These are phyloP conservation scores for Tribolium madens DNA, from an alignment of 1,140 invertebrate genomes.

Conservation along the genomic window DNA sequence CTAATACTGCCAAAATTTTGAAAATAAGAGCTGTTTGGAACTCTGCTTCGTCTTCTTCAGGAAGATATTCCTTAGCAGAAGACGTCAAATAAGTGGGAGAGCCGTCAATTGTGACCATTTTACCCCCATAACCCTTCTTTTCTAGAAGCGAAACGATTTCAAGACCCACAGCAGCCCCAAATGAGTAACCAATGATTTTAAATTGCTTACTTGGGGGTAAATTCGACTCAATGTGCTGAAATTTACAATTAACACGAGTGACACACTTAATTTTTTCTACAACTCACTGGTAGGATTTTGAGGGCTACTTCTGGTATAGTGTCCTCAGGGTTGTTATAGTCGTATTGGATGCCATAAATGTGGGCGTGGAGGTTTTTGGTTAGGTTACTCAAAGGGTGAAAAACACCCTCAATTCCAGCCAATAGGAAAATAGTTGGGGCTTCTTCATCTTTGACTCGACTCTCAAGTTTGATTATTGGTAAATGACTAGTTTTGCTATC, in stretches of 20 bases:
- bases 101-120: background rate
- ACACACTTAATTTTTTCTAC: too few species aligned
- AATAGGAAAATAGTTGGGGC: slow-evolving; percentile 73
- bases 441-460: slow-evolving; percentile 4
- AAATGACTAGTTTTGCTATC: background rate
- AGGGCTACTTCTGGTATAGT: background rate
- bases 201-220: background rate
- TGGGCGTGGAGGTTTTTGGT: background rate
- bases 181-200: background rate
- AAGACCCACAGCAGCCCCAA: background rate
- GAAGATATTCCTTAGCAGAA: background rate
- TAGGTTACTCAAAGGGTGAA: background rate
- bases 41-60: background rate
- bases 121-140: background rate
- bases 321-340: background rate
- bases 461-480: slow-evolving; percentile 17
- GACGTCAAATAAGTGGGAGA: background rate
- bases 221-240: background rate
- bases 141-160: background rate
- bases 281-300: background rate
- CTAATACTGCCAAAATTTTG: slow-evolving; percentile 4
- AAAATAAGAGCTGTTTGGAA: background rate
- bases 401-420: slow-evolving; percentile 78
- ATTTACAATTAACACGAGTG: background rate
- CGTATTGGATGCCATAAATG: background rate